A percentile compares a stretch with the other conserved stretches of the same genome.
phyloP scores from a whole-genome alignment of 2,797 vertebrate genomes.

The Falco columbarius region DNA sequence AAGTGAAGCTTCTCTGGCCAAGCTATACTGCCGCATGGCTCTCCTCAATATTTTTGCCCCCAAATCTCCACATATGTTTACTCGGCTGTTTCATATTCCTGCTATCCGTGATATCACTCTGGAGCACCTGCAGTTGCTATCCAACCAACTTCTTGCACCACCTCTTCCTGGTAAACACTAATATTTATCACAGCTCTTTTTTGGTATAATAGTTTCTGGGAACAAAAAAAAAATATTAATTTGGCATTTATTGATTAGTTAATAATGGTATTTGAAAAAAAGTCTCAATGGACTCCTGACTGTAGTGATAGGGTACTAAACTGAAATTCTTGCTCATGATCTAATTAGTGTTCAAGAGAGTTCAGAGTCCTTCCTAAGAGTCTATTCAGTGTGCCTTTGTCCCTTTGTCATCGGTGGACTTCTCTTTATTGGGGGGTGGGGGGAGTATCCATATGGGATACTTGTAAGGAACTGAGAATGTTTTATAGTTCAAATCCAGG shows the following conservation, averaged over 20 bases:
- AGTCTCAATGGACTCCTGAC: not conserved
- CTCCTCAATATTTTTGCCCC: constrained; percentile 97
- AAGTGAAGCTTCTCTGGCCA: constrained; percentile 91
- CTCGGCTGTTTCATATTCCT: constrained; percentile 95
- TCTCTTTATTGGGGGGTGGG: not conserved
- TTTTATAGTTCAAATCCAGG: not conserved
- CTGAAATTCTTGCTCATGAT: not conserved
- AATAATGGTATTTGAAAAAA: not conserved
- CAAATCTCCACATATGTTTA: constrained; percentile 94
- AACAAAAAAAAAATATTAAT: not conserved
- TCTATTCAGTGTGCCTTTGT: not conserved
- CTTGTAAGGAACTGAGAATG: not conserved
- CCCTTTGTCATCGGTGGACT: not conserved
- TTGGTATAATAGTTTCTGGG: not conserved
- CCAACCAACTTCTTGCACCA: constrained; percentile 94
- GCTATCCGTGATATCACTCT: constrained; percentile 95
- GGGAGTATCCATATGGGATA: not conserved
- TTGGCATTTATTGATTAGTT: not conserved
- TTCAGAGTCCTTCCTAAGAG: not conserved
- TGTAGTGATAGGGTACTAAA: not conserved
- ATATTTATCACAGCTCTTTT: not conserved
- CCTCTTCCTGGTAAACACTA: constrained; percentile 88
- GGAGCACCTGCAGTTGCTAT: constrained; percentile 95
- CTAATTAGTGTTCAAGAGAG: not conserved
- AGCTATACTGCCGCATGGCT: constrained; percentile 95